These are phyloP conservation scores for Neoscelio sp. DNA, from an alignment of 2,888 invertebrate species.

Conservation along the genomic window DNA sequence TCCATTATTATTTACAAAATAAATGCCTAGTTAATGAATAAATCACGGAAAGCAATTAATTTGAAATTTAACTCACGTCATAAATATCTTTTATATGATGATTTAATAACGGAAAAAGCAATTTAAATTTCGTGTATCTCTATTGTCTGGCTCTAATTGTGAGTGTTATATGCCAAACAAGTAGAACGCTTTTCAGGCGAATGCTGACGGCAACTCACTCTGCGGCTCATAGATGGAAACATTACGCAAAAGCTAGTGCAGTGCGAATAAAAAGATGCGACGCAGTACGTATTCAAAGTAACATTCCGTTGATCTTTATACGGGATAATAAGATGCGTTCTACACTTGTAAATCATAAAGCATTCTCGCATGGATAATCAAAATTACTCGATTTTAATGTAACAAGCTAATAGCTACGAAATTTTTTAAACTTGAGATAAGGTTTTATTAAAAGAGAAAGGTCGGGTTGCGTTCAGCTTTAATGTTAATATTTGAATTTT, in stretches of 20 bases:
- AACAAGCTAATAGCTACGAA: neutral
- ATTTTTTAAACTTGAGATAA: constrained; percentile 27
- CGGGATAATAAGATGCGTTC: constrained; percentile 5
- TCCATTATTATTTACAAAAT: constrained; percentile 43
- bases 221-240: constrained; percentile 39
- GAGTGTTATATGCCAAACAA: constrained; percentile 16
- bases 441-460: constrained; percentile 20
- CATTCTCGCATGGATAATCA: constrained; percentile 31
- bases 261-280: neutral
- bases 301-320: constrained; percentile 21
- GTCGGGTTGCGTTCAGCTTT: too few relatives aligned
- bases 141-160: constrained; percentile 46
- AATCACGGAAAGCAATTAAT: constrained; percentile 45
- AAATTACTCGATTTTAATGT: constrained; percentile 40
- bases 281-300: neutral
- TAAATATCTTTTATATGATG: constrained; percentile 31
- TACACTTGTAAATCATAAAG: constrained; percentile 31
- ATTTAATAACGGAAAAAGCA: constrained; percentile 35
- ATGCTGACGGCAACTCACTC: constrained; percentile 23
- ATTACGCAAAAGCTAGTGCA: constrained; percentile 28
- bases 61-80: constrained; percentile 16
- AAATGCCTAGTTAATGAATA: constrained; percentile 26
- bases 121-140: constrained; percentile 41
- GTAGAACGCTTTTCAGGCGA: constrained; percentile 23
- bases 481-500: too few relatives aligned